phyloP scores from a whole-genome alignment of 1,140 invertebrate genomes.

The Pararge aegeria region DNA sequence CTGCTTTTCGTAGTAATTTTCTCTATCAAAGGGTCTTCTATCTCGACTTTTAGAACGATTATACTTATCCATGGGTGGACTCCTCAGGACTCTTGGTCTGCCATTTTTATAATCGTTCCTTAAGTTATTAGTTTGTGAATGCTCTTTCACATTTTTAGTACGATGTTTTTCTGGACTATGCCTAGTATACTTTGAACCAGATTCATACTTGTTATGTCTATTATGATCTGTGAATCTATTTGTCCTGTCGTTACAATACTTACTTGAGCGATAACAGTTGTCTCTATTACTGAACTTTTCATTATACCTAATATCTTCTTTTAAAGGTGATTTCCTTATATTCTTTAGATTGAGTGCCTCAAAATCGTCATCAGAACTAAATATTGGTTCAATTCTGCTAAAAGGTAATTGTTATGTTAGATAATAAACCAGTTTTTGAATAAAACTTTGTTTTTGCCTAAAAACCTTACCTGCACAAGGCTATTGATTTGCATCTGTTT shows the following conservation, averaged over 20 bases:
- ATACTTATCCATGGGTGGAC: constrained; percentile 44
- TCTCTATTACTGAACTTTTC: constrained; percentile 9
- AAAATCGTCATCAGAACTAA: constrained; percentile 53
- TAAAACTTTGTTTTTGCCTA: neutral
- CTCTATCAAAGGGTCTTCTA: constrained; percentile 26
- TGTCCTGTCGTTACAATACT: constrained; percentile 32
- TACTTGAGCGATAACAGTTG: neutral
- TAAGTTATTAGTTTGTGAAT: constrained; percentile 15
- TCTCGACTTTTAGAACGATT: constrained; percentile 38
- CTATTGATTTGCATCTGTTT: constrained; percentile 47
- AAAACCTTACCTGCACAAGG: constrained; percentile 9
- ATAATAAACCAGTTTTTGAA: neutral
- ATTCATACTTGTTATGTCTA: constrained; percentile 41
- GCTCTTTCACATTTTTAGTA: constrained; percentile 13
- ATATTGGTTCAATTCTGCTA: constrained; percentile 34
- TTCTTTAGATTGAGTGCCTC: constrained; percentile 25
- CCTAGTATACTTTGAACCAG: constrained; percentile 30
- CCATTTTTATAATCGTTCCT: constrained; percentile 23
- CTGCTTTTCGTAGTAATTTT: constrained; percentile 30
- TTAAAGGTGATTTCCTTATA: constrained; percentile 21
- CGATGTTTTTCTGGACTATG: constrained; percentile 38
- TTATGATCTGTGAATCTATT: constrained; percentile 24
- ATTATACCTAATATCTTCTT: constrained; percentile 19
- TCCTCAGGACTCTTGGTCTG: constrained; percentile 30
- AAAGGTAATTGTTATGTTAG: constrained; percentile 4